A percentile compares a stretch with the other conserved stretches of the same genome.
phyloP scores from a whole-genome alignment of 2,888 invertebrate species.

The Polylopha cassiicola region DNA sequence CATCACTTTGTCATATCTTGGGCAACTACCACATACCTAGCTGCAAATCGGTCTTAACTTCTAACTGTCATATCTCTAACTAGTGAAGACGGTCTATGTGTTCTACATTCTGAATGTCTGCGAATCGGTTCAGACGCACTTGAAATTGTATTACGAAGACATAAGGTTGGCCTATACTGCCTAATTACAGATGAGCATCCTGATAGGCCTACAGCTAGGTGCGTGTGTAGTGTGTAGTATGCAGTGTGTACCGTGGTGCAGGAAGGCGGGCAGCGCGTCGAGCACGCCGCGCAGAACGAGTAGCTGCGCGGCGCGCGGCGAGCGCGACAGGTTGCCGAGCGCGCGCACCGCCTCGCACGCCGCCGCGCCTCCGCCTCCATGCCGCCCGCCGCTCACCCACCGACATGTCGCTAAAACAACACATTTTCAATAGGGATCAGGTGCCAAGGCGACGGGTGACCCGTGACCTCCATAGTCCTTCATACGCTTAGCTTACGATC shows the following conservation, averaged over 20 bases:
- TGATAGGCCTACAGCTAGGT: neutral
- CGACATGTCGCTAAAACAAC: slow-evolving; percentile 46
- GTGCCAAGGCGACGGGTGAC: neutral
- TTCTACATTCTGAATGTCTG: no score
- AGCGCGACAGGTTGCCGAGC: slow-evolving; percentile 88
- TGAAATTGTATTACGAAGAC: no score
- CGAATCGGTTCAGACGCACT: no score
- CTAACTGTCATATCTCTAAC: no score
- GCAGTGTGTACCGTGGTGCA: slow-evolving; percentile 67
- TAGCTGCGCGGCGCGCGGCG: slow-evolving; percentile 84
- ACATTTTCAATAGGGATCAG: neutral
- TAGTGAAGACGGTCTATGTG: no score
- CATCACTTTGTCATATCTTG: no score
- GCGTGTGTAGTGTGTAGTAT: neutral
- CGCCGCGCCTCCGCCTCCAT: slow-evolving; percentile 34
- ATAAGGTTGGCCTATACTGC: no score
- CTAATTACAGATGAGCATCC: no score
- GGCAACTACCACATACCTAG: no score
- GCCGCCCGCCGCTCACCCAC: slow-evolving; percentile 44
- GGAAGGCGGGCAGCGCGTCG: slow-evolving; percentile 74
- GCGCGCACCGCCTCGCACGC: slow-evolving; percentile 86
- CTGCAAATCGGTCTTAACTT: no score
- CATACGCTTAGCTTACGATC: no score
- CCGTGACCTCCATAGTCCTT: neutral
- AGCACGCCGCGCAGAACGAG: slow-evolving; percentile 83